Conservation (phyloP, 2,888 invertebrate species). For the Troides oblongomaculatus region DNA sequence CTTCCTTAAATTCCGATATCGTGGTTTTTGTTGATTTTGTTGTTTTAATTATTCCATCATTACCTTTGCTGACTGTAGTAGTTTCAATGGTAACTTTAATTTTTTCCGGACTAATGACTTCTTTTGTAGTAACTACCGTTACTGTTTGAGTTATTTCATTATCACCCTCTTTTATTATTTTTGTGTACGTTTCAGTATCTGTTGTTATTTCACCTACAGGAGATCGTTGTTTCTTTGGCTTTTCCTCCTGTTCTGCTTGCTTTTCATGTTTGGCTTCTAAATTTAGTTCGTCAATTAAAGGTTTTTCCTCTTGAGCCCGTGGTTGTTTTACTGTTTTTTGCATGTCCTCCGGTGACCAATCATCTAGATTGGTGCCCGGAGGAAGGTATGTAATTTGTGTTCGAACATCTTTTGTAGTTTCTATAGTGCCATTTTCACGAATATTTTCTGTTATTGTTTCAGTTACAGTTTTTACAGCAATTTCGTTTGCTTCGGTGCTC, state of each 20-base stretch:
- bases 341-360: constrained; percentile 71
- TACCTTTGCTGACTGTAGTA: constrained; percentile 70
- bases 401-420: constrained; percentile 72
- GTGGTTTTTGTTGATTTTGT: constrained; percentile 76
- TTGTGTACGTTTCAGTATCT: constrained; percentile 71
- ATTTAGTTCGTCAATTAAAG: constrained; percentile 45
- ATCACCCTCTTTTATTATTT: constrained; percentile 67
- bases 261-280: constrained; percentile 44
- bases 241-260: constrained; percentile 42
- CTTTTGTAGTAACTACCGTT: constrained; percentile 73
- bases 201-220: constrained; percentile 73
- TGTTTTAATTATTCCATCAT: constrained; percentile 72
- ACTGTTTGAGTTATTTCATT: constrained; percentile 72
- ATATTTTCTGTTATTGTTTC: constrained; percentile 71
- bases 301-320: constrained; percentile 46
- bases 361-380: constrained; percentile 66
- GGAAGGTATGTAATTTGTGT: constrained; percentile 76
- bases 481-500: constrained; percentile 60
- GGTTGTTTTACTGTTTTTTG: constrained; percentile 65
- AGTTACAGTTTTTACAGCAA: constrained; percentile 70
- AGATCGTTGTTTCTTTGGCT: constrained; percentile 64
- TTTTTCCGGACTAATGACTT: constrained; percentile 74
- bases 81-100: constrained; percentile 72
- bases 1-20: constrained; percentile 73
- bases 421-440: constrained; percentile 64